Evolutionary conservation across 2,888 invertebrate species (phyloP).

Genomic region (Acleris emargana): DNA sequence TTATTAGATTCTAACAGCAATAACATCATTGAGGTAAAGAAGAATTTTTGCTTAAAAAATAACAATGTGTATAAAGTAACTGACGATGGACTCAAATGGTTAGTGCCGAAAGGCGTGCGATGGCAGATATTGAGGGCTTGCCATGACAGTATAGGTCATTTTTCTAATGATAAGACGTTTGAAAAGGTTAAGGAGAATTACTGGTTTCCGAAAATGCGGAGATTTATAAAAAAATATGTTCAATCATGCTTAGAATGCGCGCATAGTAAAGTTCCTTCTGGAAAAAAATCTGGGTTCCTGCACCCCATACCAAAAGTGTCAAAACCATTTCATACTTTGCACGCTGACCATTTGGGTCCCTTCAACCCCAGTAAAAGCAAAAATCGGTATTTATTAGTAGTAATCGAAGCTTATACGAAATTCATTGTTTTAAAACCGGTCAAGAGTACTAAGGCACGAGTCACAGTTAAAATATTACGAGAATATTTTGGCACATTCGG

Average conservation of each 20-base stretch:
- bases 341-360: constrained; percentile 40
- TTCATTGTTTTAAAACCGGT: no score
- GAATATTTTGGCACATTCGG: constrained; percentile 27
- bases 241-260: no score
- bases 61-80: constrained; percentile 4
- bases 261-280: no score
- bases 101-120: no score
- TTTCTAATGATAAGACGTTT: constrained; percentile 9
- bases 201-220: constrained; percentile 7
- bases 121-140: background rate
- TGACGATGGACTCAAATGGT: constrained; percentile 1
- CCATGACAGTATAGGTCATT: constrained; percentile 9
- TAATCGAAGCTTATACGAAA: no score
- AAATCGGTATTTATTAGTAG: constrained; percentile 31
- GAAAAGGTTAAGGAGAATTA: constrained; percentile 8
- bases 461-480: constrained; percentile 33
- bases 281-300: constrained; percentile 32
- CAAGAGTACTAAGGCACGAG: background rate
- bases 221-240: no score
- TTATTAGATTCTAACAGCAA: constrained; percentile 1
- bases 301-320: constrained; percentile 39
- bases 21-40: constrained; percentile 3
- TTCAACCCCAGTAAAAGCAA: constrained; percentile 37
- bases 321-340: constrained; percentile 40
- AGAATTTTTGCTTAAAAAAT: constrained; percentile 14